Evolutionary conservation across 2,888 invertebrate species (phyloP), one percentile per base, ranked within the genome.

Genomic region (Theodoxus fluviatilis): DNA sequence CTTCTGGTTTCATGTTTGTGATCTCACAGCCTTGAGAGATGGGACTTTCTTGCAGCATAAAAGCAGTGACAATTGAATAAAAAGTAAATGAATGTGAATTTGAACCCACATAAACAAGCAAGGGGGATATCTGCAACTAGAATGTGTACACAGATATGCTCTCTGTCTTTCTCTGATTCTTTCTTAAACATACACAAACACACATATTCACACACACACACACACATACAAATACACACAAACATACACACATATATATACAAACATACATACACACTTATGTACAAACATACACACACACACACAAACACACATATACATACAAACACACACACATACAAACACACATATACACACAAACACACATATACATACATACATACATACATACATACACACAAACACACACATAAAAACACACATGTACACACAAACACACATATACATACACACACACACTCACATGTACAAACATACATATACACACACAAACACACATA

Each of bases 351-450:
- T 38, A 18, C 37, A 22, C n/a, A 9, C 4, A 18, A 9, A 4
- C n/a, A 22, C 49, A 49, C 7, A 15, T 3, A 22, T 3, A 3
- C 4, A 3, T 3, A 4, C 4, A 3, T 4, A n/a, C 4, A 31
- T 3, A 25, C 57, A 57, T 31, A 25, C 4, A 25, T 31, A 25
- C 57, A 25, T 15, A 57, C 25, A 12, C 57, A 25, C 57, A 25
- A 4, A 25, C 57, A 25, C 25, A 25, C 25, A 57, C 25, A 43
- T 15, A 43, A 7, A 43, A 7, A 43, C 28, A 25, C 57, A 57
- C 57, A 57, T 15, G 31, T 31, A 57, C 25, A 57, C 57, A 57
- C 25, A 57, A 25, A 57, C 25, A 57, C 57, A 57, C 25, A 57
- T 31, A 57, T 25, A 57, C 28, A 57, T 3, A 57, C 57, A n/a